phyloP scores from a whole-genome alignment of 2,113 vertebrate species.

The Perccottus glenii region DNA sequence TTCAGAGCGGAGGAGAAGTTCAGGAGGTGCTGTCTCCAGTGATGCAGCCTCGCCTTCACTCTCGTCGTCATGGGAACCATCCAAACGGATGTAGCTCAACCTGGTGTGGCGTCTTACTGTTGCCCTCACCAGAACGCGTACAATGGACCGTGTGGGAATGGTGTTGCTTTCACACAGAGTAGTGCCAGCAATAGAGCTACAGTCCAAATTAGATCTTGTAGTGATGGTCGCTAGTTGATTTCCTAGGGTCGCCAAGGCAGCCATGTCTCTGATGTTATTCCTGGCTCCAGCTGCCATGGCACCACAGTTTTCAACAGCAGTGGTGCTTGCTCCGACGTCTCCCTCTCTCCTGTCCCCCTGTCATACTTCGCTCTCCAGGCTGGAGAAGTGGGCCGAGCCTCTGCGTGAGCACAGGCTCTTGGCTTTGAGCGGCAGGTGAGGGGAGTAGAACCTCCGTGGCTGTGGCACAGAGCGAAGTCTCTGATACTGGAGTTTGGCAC shows the following conservation, averaged over 20 bases:
- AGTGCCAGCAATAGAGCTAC: slow-evolving; percentile 37
- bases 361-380: slow-evolving; percentile 95
- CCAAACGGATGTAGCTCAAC: slow-evolving; percentile 73
- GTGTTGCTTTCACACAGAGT: slow-evolving; percentile 55
- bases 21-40: slow-evolving; percentile 55
- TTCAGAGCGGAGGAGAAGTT: slow-evolving; percentile 80
- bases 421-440: slow-evolving; percentile 85
- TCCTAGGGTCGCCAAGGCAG: slow-evolving; percentile 59
- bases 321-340: slow-evolving; percentile 69
- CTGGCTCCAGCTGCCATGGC: slow-evolving; percentile 58
- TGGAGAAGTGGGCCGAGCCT: slow-evolving; percentile 93
- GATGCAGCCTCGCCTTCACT: slow-evolving; percentile 65
- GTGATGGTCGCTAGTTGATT: slow-evolving; percentile 61
- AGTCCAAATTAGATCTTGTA: slow-evolving; percentile 47
- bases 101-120: slow-evolving; percentile 80
- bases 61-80: slow-evolving; percentile 69
- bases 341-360: slow-evolving; percentile 82
- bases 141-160: slow-evolving; percentile 62
- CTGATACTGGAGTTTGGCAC: slow-evolving; percentile 85
- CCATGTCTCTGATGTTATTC: slow-evolving; percentile 50
- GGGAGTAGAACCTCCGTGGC: slow-evolving; percentile 82
- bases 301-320: slow-evolving; percentile 49
- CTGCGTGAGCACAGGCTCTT: slow-evolving; percentile 89
- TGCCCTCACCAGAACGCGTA: slow-evolving; percentile 77
- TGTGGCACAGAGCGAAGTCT: slow-evolving; percentile 84